Evolutionary conservation across 2,888 invertebrate species (phyloP).

Genomic region (Pristionchus maxplancki): DNA sequence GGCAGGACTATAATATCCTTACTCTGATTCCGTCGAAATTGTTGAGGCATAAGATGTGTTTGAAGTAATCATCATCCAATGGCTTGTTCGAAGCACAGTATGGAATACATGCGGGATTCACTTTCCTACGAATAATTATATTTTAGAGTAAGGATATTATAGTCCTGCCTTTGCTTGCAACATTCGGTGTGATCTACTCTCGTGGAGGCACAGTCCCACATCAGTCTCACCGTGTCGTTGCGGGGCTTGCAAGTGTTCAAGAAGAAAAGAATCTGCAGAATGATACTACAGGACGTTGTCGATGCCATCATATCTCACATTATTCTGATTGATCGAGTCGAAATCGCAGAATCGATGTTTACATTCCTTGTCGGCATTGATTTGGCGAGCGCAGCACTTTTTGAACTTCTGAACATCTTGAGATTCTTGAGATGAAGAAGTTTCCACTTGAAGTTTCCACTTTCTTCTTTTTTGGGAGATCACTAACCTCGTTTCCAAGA

Average conservation of each 20-base stretch:
- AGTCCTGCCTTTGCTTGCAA: conserved; percentile 64
- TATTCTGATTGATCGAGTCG: conserved; percentile 69
- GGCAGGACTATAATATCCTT: neutral
- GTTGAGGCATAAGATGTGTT: conserved; percentile 73
- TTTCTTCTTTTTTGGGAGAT: no score
- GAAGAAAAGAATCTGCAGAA: conserved; percentile 65
- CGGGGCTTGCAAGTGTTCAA: conserved; percentile 71
- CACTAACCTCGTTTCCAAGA: conserved; percentile 39
- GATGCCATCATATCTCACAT: conserved; percentile 57
- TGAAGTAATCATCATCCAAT: conserved; percentile 70
- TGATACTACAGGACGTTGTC: neutral
- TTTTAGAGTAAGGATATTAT: neutral
- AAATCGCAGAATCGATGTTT: conserved; percentile 74
- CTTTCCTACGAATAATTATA: conserved; percentile 58
- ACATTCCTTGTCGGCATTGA: conserved; percentile 71
- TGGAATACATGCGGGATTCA: conserved; percentile 67
- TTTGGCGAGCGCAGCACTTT: conserved; percentile 74
- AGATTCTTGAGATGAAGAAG: no score
- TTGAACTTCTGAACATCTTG: conserved; percentile 69
- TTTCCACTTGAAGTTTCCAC: no score
- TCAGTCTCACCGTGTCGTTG: conserved; percentile 69
- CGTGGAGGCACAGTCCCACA: conserved; percentile 76
- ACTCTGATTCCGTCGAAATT: conserved; percentile 49
- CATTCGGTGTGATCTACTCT: conserved; percentile 72
- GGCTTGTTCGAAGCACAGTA: conserved; percentile 70